Percentiles rank a stretch among this genome's conserved stretches.
Conservation (phyloP, 2,888 invertebrate species). For the Melitaea athalia region DNA sequence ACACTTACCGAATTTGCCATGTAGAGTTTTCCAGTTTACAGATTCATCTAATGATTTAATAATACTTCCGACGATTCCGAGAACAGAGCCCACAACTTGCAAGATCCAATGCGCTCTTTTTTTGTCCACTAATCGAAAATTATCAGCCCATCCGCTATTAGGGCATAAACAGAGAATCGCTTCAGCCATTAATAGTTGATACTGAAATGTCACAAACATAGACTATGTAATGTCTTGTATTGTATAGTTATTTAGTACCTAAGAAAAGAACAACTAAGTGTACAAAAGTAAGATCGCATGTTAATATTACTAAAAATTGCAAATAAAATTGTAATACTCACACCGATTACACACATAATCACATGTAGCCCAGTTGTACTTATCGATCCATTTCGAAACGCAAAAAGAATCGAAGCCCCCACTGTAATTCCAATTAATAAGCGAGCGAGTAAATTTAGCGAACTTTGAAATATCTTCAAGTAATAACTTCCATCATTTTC, state of each 20-base stretch:
- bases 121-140: conserved; percentile 46
- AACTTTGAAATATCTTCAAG: conserved; percentile 54
- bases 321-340: not conserved
- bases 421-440: conserved; percentile 63
- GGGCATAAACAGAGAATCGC: conserved; percentile 46
- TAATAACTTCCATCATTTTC: conserved; percentile 41
- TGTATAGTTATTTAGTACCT: not conserved
- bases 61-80: conserved; percentile 63
- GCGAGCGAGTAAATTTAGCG: conserved; percentile 58
- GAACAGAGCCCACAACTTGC: conserved; percentile 60
- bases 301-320: not conserved
- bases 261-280: too few species aligned
- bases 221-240: not conserved
- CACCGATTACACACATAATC: not conserved
- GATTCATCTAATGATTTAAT: conserved; percentile 55
- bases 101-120: conserved; percentile 63
- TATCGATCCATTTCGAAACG: conserved; percentile 53
- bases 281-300: too few species aligned
- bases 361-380: conserved; percentile 52
- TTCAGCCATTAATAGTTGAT: conserved; percentile 68
- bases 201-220: conserved; percentile 50
- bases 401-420: conserved; percentile 51
- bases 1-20: conserved; percentile 58
- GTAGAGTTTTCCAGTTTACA: conserved; percentile 54
- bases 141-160: not conserved